phyloP scores from a whole-genome alignment of 2,797 vertebrate genomes.

The Tragopan temminckii region DNA sequence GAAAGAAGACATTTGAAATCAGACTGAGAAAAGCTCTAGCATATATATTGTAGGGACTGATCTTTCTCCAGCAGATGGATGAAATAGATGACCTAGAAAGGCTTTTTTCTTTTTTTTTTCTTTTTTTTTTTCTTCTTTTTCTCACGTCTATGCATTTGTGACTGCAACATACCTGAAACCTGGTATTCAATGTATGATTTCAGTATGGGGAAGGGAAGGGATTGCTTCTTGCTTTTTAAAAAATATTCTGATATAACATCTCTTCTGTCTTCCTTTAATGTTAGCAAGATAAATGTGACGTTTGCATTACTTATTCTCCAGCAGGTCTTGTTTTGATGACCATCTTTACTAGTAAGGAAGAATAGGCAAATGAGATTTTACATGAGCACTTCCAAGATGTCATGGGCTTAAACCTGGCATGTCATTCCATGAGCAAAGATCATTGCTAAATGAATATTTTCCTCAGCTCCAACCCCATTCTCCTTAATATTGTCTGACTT shows the following conservation, averaged over 20 bases:
- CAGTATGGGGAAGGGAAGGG: not conserved
- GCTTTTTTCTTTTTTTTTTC: not conserved
- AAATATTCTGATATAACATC: not conserved
- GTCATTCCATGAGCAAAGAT: not conserved
- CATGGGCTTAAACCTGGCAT: conserved; percentile 19
- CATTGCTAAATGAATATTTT: conserved; percentile 41
- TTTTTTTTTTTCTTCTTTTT: not conserved
- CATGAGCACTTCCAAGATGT: conserved; percentile 38
- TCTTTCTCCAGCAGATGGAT: conserved; percentile 67
- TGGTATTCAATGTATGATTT: not conserved
- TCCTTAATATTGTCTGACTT: conserved; percentile 26
- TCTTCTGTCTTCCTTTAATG: not conserved
- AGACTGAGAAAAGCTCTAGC: conserved; percentile 37
- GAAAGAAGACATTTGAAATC: conserved; percentile 61
- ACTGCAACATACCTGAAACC: conserved; percentile 34
- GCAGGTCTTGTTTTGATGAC: conserved; percentile 60
- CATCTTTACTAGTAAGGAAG: conserved; percentile 48
- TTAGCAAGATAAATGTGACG: not conserved
- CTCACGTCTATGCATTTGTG: conserved; percentile 36
- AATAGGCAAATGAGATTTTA: conserved; percentile 50
- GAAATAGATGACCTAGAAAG: conserved; percentile 55
- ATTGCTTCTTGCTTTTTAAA: not conserved
- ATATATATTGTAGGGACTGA: conserved; percentile 33
- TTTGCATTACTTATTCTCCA: conserved; percentile 39
- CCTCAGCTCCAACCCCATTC: not conserved